Percentiles rank a stretch among this genome's conserved stretches.
Conservation (phyloP, 1,140 invertebrate genomes). For the Ooceraea biroi region DNA sequence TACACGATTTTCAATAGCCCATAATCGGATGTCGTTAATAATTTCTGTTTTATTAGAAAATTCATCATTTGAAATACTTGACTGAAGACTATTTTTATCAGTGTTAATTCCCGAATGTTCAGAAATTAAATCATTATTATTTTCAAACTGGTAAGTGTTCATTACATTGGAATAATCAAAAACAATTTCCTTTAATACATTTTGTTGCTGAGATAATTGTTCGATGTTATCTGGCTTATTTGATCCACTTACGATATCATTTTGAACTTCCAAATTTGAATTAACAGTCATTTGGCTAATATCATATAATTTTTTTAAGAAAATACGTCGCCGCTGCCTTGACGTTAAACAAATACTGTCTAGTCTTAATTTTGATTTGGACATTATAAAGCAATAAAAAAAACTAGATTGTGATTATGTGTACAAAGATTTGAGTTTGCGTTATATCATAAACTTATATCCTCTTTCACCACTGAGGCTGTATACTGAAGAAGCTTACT, state of each 20-base stretch:
- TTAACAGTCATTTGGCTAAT: background rate
- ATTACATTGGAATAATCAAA: slow-evolving; percentile 25
- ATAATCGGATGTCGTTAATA: slow-evolving; percentile 9
- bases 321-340: slow-evolving; percentile 25
- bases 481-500: background rate
- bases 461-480: background rate
- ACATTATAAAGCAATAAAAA: background rate
- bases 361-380: slow-evolving; percentile 8
- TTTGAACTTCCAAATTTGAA: slow-evolving; percentile 20
- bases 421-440: background rate
- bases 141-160: background rate
- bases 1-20: slow-evolving; percentile 14
- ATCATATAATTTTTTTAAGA: background rate
- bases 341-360: slow-evolving; percentile 31
- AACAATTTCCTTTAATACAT: background rate
- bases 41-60: slow-evolving; percentile 19
- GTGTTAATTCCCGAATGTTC: background rate
- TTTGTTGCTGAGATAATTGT: slow-evolving; percentile 17
- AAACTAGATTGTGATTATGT: background rate
- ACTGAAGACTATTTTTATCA: background rate
- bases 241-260: background rate
- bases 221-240: background rate
- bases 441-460: background rate
- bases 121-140: slow-evolving; percentile 12
- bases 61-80: background rate